A percentile compares a stretch with the other conserved stretches of the same genome.
phyloP scores from a whole-genome alignment of 2,888 invertebrate genomes.

The Adelphocoris suturalis region DNA sequence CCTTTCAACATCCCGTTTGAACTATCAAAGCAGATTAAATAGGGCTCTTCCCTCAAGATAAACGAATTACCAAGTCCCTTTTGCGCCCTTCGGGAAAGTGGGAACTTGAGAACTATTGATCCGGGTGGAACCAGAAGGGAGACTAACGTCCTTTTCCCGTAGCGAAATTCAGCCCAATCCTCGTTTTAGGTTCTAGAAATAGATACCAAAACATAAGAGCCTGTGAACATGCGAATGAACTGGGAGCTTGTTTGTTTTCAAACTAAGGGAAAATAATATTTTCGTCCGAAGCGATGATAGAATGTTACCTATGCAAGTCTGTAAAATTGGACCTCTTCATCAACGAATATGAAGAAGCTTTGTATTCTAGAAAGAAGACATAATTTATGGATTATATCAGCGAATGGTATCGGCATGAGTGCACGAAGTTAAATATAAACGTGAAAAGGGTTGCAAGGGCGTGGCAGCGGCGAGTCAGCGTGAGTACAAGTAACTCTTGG shows the following conservation, averaged over 20 bases:
- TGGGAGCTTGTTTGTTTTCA: too few species aligned
- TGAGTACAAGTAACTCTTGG: neutral
- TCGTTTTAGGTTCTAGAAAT: neutral
- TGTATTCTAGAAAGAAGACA: too few species aligned
- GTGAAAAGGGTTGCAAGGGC: neutral
- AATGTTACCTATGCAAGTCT: too few species aligned
- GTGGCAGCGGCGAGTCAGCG: neutral
- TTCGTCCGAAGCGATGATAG: too few species aligned
- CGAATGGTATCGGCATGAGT: too few species aligned
- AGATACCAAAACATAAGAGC: neutral
- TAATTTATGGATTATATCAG: too few species aligned
- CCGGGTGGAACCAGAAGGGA: conserved; percentile 50
- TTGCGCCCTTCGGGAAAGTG: conserved; percentile 36
- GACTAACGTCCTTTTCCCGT: conserved; percentile 49
- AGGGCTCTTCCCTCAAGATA: conserved; percentile 41
- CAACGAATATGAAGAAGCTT: too few species aligned
- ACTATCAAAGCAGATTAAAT: conserved; percentile 59
- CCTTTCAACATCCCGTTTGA: conserved; percentile 38
- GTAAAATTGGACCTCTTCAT: too few species aligned
- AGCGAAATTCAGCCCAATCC: neutral
- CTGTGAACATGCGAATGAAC: too few species aligned
- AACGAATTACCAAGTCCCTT: conserved; percentile 63
- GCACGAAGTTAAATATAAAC: too few species aligned
- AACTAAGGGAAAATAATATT: too few species aligned
- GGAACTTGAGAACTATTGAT: conserved; percentile 64